Evolutionary conservation across 2,888 invertebrate species (phyloP).

Genomic region (Cheiracanthium punctorium): DNA sequence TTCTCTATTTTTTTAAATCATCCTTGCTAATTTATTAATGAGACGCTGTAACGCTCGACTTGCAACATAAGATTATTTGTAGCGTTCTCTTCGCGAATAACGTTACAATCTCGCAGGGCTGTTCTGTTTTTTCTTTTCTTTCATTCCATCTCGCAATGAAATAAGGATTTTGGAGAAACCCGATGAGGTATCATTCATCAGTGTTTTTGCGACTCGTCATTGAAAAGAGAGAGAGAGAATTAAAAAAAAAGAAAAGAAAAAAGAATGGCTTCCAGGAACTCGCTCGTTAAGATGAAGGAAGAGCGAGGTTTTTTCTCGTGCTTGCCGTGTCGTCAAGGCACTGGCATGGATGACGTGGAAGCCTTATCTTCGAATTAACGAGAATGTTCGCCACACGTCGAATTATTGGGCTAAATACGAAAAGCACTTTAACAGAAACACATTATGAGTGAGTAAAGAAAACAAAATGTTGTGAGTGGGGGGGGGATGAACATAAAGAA

Average conservation of each 20-base stretch:
- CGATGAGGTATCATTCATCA: neutral
- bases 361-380: neutral
- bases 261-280: neutral
- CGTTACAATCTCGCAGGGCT: too few relatives aligned
- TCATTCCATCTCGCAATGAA: neutral
- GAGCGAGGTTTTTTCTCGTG: neutral
- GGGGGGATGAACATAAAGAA: too few relatives aligned
- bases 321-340: neutral
- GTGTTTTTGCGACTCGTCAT: neutral
- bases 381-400: neutral
- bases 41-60: too few relatives aligned
- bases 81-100: too few relatives aligned
- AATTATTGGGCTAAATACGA: neutral
- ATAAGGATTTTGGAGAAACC: neutral
- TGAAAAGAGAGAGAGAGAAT: neutral
- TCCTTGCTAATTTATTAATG: too few relatives aligned
- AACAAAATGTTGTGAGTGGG: too few relatives aligned
- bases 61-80: too few relatives aligned
- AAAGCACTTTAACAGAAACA: too few relatives aligned
- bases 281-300: neutral
- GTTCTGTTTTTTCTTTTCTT: too few relatives aligned
- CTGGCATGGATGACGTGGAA: neutral
- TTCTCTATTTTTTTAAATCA: too few relatives aligned
- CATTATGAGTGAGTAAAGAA: too few relatives aligned
- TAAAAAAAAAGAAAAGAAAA: neutral